Conservation (phyloP, 2,113 vertebrate species). For the Hipposideros armiger region DNA sequence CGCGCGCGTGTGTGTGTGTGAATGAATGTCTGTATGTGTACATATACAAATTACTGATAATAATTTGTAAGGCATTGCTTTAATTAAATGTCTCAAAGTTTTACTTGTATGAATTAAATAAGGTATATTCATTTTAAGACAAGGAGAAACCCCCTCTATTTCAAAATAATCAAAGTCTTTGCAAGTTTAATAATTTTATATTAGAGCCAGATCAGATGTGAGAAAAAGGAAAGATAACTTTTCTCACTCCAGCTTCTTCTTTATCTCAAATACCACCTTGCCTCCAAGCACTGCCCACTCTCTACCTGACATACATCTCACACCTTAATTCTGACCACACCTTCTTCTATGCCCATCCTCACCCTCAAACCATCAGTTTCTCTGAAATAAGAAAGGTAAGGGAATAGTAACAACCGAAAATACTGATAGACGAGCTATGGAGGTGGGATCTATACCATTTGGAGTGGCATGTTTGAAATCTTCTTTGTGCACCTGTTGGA, state of each 20-base stretch:
- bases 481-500: background rate
- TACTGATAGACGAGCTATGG: background rate
- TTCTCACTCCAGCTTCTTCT: background rate
- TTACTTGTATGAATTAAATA: background rate
- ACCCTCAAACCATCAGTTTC: background rate
- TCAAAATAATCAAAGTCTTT: background rate
- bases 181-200: background rate
- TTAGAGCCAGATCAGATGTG: background rate
- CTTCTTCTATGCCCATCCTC: background rate
- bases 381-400: background rate
- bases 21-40: background rate
- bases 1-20: background rate
- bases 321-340: background rate
- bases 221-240: background rate
- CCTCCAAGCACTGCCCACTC: background rate
- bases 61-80: background rate
- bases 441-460: background rate
- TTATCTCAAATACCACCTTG: background rate
- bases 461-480: background rate
- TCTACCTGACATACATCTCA: accelerated
- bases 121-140: background rate
- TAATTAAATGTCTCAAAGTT: conserved; percentile 33
- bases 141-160: background rate
- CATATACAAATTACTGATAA: background rate
- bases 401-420: background rate